Percentiles rank a stretch among this genome's conserved stretches.
These are phyloP conservation scores for Embidobia sp. DNA, from an alignment of 2,888 invertebrate genomes.

Conservation along the genomic window DNA sequence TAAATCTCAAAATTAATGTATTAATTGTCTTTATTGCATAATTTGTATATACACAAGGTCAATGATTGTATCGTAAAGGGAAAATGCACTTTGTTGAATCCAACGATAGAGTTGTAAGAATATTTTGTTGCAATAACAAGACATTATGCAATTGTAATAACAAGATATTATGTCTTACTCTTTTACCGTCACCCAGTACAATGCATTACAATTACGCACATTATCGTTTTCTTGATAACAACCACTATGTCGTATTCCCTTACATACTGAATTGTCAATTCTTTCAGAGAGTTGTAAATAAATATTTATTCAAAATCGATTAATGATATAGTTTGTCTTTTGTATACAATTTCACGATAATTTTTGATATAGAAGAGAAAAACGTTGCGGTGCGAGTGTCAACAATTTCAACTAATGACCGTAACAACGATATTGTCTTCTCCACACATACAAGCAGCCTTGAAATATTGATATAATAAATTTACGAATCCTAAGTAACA, in stretches of 20 bases:
- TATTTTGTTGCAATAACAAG: no score
- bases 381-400: conserved; percentile 13
- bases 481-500: conserved; percentile 48
- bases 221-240: neutral
- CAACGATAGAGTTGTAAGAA: neutral
- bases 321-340: no score
- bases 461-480: conserved; percentile 22
- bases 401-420: conserved; percentile 24
- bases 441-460: conserved; percentile 23
- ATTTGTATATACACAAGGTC: conserved; percentile 5
- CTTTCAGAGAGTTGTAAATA: neutral
- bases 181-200: conserved; percentile 18
- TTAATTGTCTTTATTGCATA: conserved; percentile 16
- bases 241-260: neutral
- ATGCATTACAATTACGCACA: neutral
- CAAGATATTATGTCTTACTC: conserved; percentile 1
- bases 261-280: neutral
- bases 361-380: conserved; percentile 8
- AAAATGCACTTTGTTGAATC: conserved; percentile 24
- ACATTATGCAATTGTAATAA: no score
- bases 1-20: no score
- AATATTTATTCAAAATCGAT: no score
- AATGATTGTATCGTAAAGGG: neutral
- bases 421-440: conserved; percentile 43
- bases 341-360: no score